Evolutionary conservation across 2,113 vertebrate genomes (phyloP).

Genomic region (Xiphophorus maculatus): DNA sequence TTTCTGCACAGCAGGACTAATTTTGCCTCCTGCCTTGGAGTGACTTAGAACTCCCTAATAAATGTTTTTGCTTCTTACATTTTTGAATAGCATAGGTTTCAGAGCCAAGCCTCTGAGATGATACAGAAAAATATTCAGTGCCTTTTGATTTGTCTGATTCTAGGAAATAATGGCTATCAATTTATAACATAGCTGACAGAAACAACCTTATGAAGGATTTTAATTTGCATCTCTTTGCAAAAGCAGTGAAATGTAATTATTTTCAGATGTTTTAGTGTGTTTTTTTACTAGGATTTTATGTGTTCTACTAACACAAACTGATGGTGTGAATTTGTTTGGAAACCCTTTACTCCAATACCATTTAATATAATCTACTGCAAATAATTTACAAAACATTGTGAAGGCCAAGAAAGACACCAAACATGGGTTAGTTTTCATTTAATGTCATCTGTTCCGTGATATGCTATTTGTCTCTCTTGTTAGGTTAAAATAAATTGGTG

Average conservation of each 20-base stretch:
- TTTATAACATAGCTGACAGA: constrained; percentile 16
- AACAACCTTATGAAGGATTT: neutral
- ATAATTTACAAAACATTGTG: neutral
- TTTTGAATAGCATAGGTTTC: neutral
- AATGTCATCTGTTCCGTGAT: neutral
- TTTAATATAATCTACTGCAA: no score
- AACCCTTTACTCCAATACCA: no score
- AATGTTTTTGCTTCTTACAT: neutral
- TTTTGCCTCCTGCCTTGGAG: neutral
- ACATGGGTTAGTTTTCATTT: neutral
- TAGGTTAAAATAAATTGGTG: neutral
- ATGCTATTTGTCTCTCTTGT: neutral
- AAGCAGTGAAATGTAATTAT: neutral
- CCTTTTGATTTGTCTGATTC: constrained; percentile 36
- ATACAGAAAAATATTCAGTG: constrained; percentile 9
- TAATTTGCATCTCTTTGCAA: neutral
- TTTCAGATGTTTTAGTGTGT: neutral
- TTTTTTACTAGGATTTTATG: neutral
- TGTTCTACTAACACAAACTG: neutral
- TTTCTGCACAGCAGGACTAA: neutral
- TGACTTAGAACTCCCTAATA: neutral
- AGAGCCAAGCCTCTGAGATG: neutral
- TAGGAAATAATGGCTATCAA: constrained; percentile 31
- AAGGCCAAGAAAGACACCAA: neutral
- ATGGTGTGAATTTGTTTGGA: neutral